phyloP scores from a whole-genome alignment of 2,113 vertebrate species.

The Rhegmatorhina hoffmannsi region DNA sequence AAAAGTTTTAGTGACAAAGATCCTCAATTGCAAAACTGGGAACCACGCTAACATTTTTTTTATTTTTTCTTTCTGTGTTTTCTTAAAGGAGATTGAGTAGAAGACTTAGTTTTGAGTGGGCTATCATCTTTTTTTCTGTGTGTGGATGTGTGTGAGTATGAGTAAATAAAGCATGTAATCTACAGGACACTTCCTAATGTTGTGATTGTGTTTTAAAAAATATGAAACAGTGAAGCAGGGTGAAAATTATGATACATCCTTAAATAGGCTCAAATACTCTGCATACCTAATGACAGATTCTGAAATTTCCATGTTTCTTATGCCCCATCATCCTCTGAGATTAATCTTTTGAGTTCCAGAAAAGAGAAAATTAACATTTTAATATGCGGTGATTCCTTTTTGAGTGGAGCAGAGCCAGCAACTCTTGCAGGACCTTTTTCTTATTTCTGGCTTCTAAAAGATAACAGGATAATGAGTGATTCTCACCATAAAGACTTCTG shows the following conservation, averaged over 20 bases:
- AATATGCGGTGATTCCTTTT: not conserved
- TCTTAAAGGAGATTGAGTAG: not conserved
- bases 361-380: not conserved
- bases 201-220: not conserved
- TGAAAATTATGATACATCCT: not conserved
- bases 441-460: not conserved
- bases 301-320: not conserved
- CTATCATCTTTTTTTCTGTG: not conserved
- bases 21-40: not conserved
- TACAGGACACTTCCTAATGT: not conserved
- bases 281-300: not conserved
- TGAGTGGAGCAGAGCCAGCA: not conserved
- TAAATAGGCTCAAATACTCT: not conserved
- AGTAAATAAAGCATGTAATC: not conserved
- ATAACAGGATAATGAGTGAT: not conserved
- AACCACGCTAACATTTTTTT: not conserved
- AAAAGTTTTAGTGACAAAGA: conserved; percentile 37
- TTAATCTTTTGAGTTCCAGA: not conserved
- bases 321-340: not conserved
- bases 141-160: not conserved
- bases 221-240: not conserved
- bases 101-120: not conserved
- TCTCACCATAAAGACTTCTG: not conserved
- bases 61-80: not conserved
- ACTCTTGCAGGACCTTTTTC: not conserved